phyloP scores from a whole-genome alignment of 2,797 vertebrate species.

The Rachycentron canadum region DNA sequence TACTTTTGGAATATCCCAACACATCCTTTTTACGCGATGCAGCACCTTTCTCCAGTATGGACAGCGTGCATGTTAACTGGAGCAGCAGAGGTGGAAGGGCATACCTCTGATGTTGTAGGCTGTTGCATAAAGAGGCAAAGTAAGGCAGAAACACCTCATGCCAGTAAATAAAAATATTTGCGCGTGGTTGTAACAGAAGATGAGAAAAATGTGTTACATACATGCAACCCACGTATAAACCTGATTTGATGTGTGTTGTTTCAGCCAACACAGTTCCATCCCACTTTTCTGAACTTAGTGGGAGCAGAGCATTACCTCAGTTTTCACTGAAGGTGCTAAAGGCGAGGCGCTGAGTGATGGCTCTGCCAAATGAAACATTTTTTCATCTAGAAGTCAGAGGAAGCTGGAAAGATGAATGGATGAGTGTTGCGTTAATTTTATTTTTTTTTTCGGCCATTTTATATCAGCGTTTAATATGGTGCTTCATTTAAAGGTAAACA shows the following conservation, averaged over 20 bases:
- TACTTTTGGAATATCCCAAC: slow-evolving; percentile 11
- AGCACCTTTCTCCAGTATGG: slow-evolving; percentile 35
- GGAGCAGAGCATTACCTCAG: slow-evolving; percentile 35
- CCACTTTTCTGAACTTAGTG: slow-evolving; percentile 65
- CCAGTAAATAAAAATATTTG: slow-evolving; percentile 5
- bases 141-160: slow-evolving; percentile 3
- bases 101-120: not conserved
- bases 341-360: not conserved
- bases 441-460: slow-evolving; percentile 1
- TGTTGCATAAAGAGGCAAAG: not conserved
- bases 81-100: not conserved
- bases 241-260: slow-evolving; percentile 22
- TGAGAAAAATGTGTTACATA: not conserved
- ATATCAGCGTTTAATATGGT: not conserved
- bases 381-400: not conserved
- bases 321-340: not conserved
- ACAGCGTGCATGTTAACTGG: slow-evolving; percentile 9
- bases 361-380: slow-evolving; percentile 11
- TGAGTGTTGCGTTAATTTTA: not conserved
- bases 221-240: slow-evolving; percentile 30
- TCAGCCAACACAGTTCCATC: slow-evolving; percentile 45
- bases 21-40: slow-evolving; percentile 42
- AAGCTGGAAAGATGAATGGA: not conserved
- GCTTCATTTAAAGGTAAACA: not conserved
- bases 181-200: not conserved